These are phyloP conservation scores for Protaetia brevitarsis DNA, from an alignment of 1,140 invertebrate genomes.

Conservation along the genomic window DNA sequence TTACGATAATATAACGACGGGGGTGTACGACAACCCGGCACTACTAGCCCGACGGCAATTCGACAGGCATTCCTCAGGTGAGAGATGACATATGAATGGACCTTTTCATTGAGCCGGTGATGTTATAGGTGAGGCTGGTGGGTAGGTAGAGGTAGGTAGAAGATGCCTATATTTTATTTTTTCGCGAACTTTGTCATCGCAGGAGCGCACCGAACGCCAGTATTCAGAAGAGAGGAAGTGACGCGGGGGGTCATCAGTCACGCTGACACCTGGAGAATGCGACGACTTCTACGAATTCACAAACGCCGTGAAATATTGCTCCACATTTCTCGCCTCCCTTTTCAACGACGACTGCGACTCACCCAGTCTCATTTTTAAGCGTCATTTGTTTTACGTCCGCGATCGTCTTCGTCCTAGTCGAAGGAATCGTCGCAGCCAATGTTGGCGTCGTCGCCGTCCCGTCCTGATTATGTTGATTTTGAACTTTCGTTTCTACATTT, in stretches of 20 bases:
- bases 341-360: constrained; percentile 27
- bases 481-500: background rate
- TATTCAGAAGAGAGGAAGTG: constrained; percentile 39
- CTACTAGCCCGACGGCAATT: constrained; percentile 9
- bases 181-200: constrained; percentile 32
- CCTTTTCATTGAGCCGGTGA: constrained; percentile 34
- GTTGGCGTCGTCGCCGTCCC: background rate
- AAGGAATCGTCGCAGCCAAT: background rate
- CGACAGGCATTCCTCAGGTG: constrained; percentile 37
- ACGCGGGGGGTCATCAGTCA: constrained; percentile 44
- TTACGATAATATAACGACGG: constrained; percentile 12
- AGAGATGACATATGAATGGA: constrained; percentile 35
- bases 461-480: background rate
- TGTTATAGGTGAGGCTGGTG: constrained; percentile 4
- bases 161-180: constrained; percentile 33
- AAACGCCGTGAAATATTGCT: constrained; percentile 40
- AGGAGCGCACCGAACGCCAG: constrained; percentile 21
- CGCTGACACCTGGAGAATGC: constrained; percentile 46
- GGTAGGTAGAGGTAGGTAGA: constrained; percentile 13
- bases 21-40: constrained; percentile 19
- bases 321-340: constrained; percentile 33
- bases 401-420: background rate
- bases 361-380: constrained; percentile 33
- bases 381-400: constrained; percentile 34
- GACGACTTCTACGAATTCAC: constrained; percentile 45